Conservation (phyloP, 2,113 vertebrate genomes). For the Galemys pyrenaicus region DNA sequence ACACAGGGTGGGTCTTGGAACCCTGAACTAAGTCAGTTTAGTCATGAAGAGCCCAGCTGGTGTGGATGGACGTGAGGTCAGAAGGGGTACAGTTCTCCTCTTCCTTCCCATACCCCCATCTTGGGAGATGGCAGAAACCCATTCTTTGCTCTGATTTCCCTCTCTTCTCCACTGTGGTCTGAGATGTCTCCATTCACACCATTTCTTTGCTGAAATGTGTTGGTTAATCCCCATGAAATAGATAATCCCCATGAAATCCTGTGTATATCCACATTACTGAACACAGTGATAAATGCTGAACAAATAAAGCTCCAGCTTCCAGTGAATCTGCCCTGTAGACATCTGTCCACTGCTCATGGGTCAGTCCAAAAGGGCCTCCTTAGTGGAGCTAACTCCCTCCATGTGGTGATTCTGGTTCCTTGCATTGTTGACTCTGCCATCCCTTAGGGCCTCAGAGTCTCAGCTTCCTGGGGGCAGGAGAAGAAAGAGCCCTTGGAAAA, state of each 20-base stretch:
- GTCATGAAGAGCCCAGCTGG: not conserved
- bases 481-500: not conserved
- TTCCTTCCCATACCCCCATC: not conserved
- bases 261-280: too few relatives aligned
- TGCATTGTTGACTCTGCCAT: not conserved
- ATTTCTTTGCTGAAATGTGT: not conserved
- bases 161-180: too few relatives aligned
- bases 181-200: not conserved
- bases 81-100: rapidly evolving
- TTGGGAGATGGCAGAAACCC: not conserved
- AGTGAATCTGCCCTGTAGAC: not conserved
- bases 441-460: not conserved
- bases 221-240: not conserved
- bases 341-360: not conserved
- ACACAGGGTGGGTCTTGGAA: not conserved
- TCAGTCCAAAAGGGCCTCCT: not conserved
- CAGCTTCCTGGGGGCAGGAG: not conserved
- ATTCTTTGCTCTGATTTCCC: not conserved
- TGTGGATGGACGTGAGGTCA: too few relatives aligned
- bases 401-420: not conserved
- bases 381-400: not conserved
- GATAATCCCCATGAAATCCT: too few relatives aligned
- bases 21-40: not conserved
- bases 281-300: not conserved
- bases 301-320: not conserved